Conservation (phyloP, 2,888 invertebrate genomes). For the Conus canariensis region DNA sequence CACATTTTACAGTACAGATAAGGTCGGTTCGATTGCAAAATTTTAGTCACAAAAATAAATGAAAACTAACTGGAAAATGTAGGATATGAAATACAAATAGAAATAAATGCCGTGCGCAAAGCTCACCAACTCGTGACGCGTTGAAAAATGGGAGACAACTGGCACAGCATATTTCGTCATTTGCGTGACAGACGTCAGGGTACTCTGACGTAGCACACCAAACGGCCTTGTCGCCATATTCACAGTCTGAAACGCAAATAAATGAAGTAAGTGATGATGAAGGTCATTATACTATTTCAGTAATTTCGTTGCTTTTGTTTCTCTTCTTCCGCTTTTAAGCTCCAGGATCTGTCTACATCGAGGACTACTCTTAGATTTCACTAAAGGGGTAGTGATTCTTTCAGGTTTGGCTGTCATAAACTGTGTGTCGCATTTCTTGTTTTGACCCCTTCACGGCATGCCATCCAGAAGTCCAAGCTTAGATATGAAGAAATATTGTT, state of each 20-base stretch:
- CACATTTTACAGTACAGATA: no score
- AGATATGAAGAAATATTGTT: no score
- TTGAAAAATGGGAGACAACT: conserved; percentile 15
- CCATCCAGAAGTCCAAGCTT: no score
- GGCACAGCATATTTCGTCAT: not conserved
- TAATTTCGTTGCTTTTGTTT: no score
- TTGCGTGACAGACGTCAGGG: not conserved
- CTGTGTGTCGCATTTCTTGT: no score
- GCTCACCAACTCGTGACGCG: not conserved
- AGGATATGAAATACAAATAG: not conserved
- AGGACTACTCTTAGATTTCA: no score
- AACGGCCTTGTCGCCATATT: not conserved
- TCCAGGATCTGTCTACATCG: no score
- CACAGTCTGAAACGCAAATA: not conserved
- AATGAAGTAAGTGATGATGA: not conserved
- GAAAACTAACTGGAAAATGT: not conserved
- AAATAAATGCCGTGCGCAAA: not conserved
- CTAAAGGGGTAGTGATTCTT: no score
- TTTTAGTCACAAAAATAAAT: not conserved
- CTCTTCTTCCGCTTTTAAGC: not conserved
- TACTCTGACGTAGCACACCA: not conserved
- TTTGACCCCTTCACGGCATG: no score
- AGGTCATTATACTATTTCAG: no score
- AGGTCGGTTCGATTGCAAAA: no score
- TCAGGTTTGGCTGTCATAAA: no score